Evolutionary conservation across 2,797 vertebrate species (phyloP), one percentile per base, ranked within the genome.

Genomic region (Champsocephalus esox): DNA sequence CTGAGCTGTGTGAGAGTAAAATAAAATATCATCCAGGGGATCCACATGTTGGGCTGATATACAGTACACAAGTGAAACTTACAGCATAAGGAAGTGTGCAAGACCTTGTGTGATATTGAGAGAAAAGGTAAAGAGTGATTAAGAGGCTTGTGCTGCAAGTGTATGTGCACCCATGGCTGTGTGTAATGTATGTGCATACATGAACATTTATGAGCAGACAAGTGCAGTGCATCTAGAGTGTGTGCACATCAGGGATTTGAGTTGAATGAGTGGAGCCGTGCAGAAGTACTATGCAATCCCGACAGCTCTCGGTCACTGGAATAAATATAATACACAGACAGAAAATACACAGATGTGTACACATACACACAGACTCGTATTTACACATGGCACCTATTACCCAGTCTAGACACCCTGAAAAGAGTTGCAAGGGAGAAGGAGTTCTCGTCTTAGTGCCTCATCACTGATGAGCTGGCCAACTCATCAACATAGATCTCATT

Each of bases 301-400:
- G 52, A 28, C 73, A 54, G 49, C 41, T 32, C 38, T 66, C 46
- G 66, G 70, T 70, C 34, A 65, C 24, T 68, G 55, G 58, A 72
- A 60, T 69, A 49, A 61, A 86, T 76, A 24, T 34, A 79, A 69
- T 72, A 74, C 62, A 49, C 46, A 71, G 1, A 19, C 43, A 68
- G 34, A 68, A 19, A 56, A 68, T 34, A 68, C 19, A 56, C 56
- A 61, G 34, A 38, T 38, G 6, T 38, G 34, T 38, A 38, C 34
- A 60, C 21, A 60, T 10, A 44, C 45, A 50, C 1, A 63, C 57
- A 73, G 3, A 48, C 16, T 48, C 57, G 21, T 9, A 44, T 65
- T 41, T 17, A 34, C n/a, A 38, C 44, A 52, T 28, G 5, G n/a
- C 59, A 49, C n/a, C 34, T 55, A 45, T 45, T 45, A 46, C 16